A percentile compares a stretch with the other conserved stretches of the same genome.
phyloP scores from a whole-genome alignment of 1,140 invertebrate species.

The Leptinotarsa texana region DNA sequence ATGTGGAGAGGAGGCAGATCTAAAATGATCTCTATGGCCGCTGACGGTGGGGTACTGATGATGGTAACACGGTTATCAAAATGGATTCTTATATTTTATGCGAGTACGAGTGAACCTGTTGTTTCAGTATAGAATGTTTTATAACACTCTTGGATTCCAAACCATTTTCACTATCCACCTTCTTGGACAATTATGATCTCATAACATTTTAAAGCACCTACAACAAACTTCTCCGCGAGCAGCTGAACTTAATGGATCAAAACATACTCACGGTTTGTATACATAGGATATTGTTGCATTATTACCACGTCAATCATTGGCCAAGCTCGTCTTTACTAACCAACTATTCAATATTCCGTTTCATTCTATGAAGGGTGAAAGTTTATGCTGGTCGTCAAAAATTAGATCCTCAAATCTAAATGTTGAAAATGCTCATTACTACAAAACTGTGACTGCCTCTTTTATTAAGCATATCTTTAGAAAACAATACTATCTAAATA shows the following conservation, averaged over 20 bases:
- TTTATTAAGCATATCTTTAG: too few relatives aligned
- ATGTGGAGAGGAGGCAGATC: too few relatives aligned
- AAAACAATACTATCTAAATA: too few relatives aligned
- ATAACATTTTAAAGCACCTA: not conserved
- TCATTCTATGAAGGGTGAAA: too few relatives aligned
- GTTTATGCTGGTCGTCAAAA: not conserved
- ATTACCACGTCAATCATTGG: constrained; percentile 8
- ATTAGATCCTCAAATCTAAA: not conserved
- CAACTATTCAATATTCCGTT: not conserved
- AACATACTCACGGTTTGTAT: not conserved
- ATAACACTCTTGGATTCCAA: not conserved
- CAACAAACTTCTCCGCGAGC: not conserved
- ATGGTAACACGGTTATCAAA: too few relatives aligned
- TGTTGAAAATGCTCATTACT: too few relatives aligned
- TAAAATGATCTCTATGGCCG: too few relatives aligned
- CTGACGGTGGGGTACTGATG: too few relatives aligned
- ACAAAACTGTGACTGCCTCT: too few relatives aligned
- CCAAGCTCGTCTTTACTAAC: not conserved
- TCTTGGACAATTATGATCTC: not conserved
- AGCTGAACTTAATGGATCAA: not conserved
- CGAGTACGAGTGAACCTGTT: not conserved
- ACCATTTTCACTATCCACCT: not conserved
- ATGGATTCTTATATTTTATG: too few relatives aligned
- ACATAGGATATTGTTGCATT: not conserved
- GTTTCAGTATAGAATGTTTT: not conserved